A percentile compares a stretch with the other conserved stretches of the same genome.
These are phyloP conservation scores for Tipula confusa DNA, from an alignment of 2,888 invertebrate species.

Conservation along the genomic window DNA sequence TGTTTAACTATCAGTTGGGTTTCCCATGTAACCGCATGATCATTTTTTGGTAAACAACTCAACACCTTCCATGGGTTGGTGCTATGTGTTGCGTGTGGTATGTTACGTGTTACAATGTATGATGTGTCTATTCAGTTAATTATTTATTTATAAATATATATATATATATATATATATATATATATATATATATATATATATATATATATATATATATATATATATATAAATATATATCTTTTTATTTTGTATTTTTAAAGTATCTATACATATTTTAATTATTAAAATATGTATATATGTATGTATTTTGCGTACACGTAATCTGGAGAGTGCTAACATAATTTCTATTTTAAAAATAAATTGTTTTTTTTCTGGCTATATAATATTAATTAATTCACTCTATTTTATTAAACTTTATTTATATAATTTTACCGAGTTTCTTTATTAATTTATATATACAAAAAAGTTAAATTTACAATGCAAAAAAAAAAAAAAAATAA, in stretches of 20 bases:
- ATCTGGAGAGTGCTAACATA: neutral
- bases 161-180: no score
- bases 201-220: no score
- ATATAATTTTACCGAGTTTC: neutral
- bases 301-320: neutral
- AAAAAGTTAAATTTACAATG: neutral
- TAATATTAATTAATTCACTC: slow-evolving; percentile 25
- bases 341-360: neutral
- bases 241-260: neutral
- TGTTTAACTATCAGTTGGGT: no score
- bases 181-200: no score
- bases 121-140: no score
- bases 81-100: no score
- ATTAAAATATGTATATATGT: neutral
- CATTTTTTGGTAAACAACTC: no score
- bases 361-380: slow-evolving; percentile 9
- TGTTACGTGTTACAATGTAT: no score
- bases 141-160: no score
- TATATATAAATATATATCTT: neutral
- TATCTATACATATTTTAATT: neutral
- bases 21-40: no score
- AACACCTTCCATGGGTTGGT: no score
- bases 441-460: neutral
- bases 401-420: neutral
- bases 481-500: neutral